phyloP scores from a whole-genome alignment of 2,797 vertebrate species.

The Lateolabrax maculatus region DNA sequence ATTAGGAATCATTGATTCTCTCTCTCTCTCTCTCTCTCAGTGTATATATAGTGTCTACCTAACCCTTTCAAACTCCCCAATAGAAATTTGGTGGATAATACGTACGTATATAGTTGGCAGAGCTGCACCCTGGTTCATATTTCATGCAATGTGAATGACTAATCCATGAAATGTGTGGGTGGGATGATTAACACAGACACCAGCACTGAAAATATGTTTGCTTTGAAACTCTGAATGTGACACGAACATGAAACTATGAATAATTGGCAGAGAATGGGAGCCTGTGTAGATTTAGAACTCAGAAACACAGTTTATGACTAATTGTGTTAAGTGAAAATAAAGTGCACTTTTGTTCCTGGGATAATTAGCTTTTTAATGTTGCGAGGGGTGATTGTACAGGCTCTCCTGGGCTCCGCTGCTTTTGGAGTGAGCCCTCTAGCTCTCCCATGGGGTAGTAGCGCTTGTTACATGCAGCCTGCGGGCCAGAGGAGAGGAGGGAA shows the following conservation, averaged over 20 bases:
- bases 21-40: conserved; percentile 52
- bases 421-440: conserved; percentile 84
- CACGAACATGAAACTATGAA: conserved; percentile 87
- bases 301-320: conserved; percentile 88
- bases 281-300: conserved; percentile 84
- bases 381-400: conserved; percentile 77
- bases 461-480: conserved; percentile 66
- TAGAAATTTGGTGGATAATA: conserved; percentile 83
- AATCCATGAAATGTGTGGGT: conserved; percentile 89
- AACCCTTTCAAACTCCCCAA: conserved; percentile 81
- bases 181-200: conserved; percentile 87
- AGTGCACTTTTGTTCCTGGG: conserved; percentile 87
- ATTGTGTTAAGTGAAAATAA: conserved; percentile 91
- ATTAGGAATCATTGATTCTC: conserved; percentile 84
- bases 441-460: conserved; percentile 77
- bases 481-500: conserved; percentile 60
- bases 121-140: conserved; percentile 80
- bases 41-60: conserved; percentile 81
- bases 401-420: conserved; percentile 74
- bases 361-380: conserved; percentile 88
- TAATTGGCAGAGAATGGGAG: conserved; percentile 87
- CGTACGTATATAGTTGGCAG: conserved; percentile 83
- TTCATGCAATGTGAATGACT: conserved; percentile 84
- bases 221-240: conserved; percentile 89
- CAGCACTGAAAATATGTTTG: conserved; percentile 85